Evolutionary conservation across 2,888 invertebrate genomes (phyloP), one percentile per base, ranked within the genome.

Genomic region (Chalcosyrphus nemorum): DNA sequence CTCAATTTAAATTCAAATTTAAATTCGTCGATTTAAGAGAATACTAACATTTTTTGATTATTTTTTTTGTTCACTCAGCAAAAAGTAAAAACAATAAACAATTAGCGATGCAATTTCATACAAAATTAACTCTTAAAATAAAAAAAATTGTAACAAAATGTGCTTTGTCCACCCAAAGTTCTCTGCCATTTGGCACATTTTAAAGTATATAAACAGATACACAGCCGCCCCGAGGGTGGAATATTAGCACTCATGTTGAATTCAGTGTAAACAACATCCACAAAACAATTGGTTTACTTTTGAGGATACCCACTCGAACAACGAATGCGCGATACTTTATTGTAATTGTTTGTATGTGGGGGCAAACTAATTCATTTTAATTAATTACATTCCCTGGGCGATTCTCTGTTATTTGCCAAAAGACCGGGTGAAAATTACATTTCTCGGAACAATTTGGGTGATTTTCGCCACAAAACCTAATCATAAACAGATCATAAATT

Each of bases 401-500:
- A n/a, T n/a, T 24, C 11, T 24, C 24, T 21, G 47, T 50, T 24
- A 47, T 47, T 47, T n/a, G 21, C 21, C 7, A 21, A 38, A 57
- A 27, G 15, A 5, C 32, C 11, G 17, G 17, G 6, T 15, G 17
- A 32, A 29, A 17, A 17, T 27, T 38, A 19, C n/a, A 13, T 27
- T 13, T 38, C 21, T 6, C 41, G 13, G 7, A 68, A 47, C 56
- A 68, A 35, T 68, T 68, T 56, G 54, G 52, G 52, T 50, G 45
- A 21, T 57, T 63, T 47, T 38, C n/a, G n/a, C 9, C 38, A 29
- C 41, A 29, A 54, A 19, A 15, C 32, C 54, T 41, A 38, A 24
- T 66, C 52, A 38, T 66, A 54, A 68, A 68, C 56, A 45, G 56
- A 56, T 68, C 43, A 56, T 56, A 45, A 56, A 68, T 56, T 56